Conservation (phyloP, 2,797 vertebrate species). For the Aeoliscus strigatus region DNA sequence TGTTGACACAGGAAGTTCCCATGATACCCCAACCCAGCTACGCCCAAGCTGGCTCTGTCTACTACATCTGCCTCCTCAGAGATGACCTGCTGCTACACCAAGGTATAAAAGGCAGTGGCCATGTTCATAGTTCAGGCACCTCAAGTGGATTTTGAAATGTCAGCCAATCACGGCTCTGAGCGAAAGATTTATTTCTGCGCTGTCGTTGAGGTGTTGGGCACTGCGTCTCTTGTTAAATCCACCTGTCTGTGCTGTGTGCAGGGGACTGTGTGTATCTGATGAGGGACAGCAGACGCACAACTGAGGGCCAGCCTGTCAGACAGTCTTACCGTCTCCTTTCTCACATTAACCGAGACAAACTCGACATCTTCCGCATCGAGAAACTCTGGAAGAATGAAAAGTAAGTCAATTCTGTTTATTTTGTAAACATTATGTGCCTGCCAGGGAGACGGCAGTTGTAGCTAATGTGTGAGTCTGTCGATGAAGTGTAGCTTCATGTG, state of each 20-base stretch:
- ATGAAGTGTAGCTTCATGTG: neutral
- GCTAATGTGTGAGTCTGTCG: too few species aligned
- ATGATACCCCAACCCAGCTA: conserved; percentile 97
- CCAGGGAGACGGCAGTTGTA: too few species aligned
- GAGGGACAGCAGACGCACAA: conserved; percentile 92
- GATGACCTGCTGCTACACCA: conserved; percentile 96
- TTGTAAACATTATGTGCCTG: neutral
- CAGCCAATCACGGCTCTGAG: too few species aligned
- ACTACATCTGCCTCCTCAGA: conserved; percentile 93
- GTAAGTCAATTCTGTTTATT: conserved; percentile 66
- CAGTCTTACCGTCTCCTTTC: conserved; percentile 94
- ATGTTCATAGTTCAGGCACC: neutral
- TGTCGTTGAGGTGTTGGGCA: too few species aligned
- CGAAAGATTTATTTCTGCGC: too few species aligned
- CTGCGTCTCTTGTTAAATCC: conserved; percentile 4
- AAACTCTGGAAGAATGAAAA: conserved; percentile 97
- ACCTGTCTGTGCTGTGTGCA: conserved; percentile 50
- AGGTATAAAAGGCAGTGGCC: conserved; percentile 67
- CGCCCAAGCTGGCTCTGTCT: conserved; percentile 93
- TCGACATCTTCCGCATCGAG: conserved; percentile 98
- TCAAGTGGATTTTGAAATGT: neutral
- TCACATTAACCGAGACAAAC: conserved; percentile 93
- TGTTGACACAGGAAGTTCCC: conserved; percentile 85
- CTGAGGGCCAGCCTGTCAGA: conserved; percentile 92
- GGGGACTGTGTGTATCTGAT: conserved; percentile 99